Base-by-base conservation (phyloP, 2,113 vertebrate species). In the Bothrops jararaca region DNA sequence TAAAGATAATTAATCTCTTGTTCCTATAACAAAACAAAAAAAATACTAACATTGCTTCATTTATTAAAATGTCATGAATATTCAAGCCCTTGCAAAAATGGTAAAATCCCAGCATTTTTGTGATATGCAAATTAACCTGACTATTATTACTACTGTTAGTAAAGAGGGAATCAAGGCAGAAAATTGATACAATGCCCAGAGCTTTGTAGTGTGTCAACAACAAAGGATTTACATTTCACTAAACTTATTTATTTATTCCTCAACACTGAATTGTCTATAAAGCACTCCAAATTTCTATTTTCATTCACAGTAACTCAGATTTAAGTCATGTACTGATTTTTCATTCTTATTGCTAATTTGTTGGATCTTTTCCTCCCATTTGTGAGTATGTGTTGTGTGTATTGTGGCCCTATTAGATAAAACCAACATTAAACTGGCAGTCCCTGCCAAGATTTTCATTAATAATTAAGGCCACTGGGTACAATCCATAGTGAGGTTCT, bases 1-100 rank as follows among this genome's bases (percentile, higher is more conserved):
- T 95, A 94, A 96, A 95, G 93, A 95, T 93, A 92, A 5, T 92
- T 94, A 92, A 5, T 92, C 94, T 96, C 92, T 95, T 97, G 92
- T 95, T 96, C 85, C 91, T 39, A 29, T 74, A 24, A 42, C 74
- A 42, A 42, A n/a, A n/a, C 42, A 45, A 80, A 80, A 42, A 39
- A 96, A 95, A 94, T 91, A 91, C 89, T 29, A 96, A 94, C 95
- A 96, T 45, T 95, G 93, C 92, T 94, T 90, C 94, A 92, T 95
- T 95, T 95, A 93, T 94, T 86, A 34, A 85, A 91, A 45, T 91
- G 11, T 74, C 8, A 10, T 92, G 39, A 92, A 85, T 69, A 92
- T 69, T 92, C 26, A 0, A 6, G 92, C 93, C 85, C 89, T 92
- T 93, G 22, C 85, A 89, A 92, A 95, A 94, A 95, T 93, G 94